Evolutionary conservation across 2,888 invertebrate species (phyloP).

Genomic region (Stenodera caucasica): DNA sequence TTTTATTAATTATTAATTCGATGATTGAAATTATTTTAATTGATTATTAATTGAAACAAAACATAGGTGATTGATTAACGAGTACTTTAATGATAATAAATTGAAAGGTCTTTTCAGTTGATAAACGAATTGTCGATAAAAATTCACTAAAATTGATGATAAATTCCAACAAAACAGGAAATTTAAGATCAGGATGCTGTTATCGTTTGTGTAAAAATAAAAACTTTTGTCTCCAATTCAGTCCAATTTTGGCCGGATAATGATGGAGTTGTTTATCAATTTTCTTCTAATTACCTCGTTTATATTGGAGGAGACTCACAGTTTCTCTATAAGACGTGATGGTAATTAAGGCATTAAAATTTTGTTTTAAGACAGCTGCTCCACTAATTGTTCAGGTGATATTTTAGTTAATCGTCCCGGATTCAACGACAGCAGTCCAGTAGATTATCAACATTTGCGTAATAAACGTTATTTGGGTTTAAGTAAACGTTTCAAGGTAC

Average conservation of each 20-base stretch:
- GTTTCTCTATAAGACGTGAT: constrained; percentile 7
- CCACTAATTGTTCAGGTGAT: constrained; percentile 11
- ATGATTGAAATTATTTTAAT: background rate
- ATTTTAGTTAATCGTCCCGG: constrained; percentile 15
- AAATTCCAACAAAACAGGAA: constrained; percentile 5
- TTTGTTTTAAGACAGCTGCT: background rate
- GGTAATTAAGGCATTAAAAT: background rate
- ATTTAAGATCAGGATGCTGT: constrained; percentile 11
- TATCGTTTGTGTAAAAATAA: constrained; percentile 3
- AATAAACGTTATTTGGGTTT: constrained; percentile 46
- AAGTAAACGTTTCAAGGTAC: constrained; percentile 46
- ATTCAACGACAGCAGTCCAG: background rate
- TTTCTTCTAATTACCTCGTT: background rate
- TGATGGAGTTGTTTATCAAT: background rate
- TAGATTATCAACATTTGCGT: constrained; percentile 10
- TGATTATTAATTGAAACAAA: too few relatives aligned
- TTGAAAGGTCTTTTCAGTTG: too few relatives aligned
- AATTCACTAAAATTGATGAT: background rate
- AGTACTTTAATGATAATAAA: too few relatives aligned
- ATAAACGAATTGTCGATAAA: too few relatives aligned
- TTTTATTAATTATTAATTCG: background rate
- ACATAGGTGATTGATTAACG: too few relatives aligned
- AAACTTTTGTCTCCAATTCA: background rate
- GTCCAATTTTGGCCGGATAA: background rate
- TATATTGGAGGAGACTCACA: background rate